These are phyloP conservation scores for Rhodeus uyekii DNA, from an alignment of 2,797 vertebrate species.

Conservation along the genomic window DNA sequence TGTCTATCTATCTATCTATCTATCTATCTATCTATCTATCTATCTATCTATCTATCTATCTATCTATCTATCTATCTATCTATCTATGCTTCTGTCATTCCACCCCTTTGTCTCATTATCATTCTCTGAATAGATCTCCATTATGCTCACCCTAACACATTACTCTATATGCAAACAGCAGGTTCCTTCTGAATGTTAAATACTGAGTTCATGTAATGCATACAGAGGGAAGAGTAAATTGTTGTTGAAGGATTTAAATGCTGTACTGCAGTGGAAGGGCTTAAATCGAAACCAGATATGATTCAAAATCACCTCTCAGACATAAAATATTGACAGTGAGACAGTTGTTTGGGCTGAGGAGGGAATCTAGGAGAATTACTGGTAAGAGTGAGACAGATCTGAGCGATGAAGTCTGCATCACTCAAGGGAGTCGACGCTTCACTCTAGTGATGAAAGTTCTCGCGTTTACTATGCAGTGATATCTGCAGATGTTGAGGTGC, in stretches of 20 bases:
- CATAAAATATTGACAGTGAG: background rate
- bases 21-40: background rate
- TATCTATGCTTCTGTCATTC: background rate
- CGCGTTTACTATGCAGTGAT: constrained; percentile 21
- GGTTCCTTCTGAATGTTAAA: constrained; percentile 36
- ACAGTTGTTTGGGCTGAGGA: background rate
- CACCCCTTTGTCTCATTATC: constrained; percentile 20
- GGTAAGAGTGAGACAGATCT: constrained; percentile 17
- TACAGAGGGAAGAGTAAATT: constrained; percentile 9
- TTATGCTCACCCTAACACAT: constrained; percentile 18
- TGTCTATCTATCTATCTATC: background rate
- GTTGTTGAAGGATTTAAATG: background rate
- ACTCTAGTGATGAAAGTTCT: constrained; percentile 26
- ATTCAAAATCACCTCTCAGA: constrained; percentile 13
- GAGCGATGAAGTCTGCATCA: background rate
- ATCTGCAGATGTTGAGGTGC: constrained; percentile 41
- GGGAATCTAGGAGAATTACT: constrained; percentile 5
- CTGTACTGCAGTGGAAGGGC: background rate
- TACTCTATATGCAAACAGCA: constrained; percentile 38
- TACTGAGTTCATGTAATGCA: background rate
- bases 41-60: background rate
- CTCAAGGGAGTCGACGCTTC: constrained; percentile 12
- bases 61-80: background rate
- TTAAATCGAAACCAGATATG: constrained; percentile 19
- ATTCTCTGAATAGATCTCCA: constrained; percentile 28